Conservation (phyloP, 1,140 invertebrate genomes). For the Proales similis region DNA sequence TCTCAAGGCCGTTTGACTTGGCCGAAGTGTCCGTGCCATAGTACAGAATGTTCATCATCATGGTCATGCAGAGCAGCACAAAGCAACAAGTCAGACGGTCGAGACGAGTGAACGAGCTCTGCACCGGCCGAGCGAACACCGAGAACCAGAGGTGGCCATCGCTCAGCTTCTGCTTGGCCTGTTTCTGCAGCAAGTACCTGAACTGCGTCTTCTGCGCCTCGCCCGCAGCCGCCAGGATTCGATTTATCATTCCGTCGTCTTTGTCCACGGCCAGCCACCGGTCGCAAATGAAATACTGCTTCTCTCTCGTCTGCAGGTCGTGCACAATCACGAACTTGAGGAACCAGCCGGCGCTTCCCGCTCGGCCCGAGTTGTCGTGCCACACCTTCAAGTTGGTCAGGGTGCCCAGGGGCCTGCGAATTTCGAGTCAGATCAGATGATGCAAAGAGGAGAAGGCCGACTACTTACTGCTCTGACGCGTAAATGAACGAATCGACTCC, state of each 20-base stretch:
- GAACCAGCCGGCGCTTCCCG: conserved; percentile 57
- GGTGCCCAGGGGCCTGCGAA: too few species aligned
- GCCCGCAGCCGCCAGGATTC: conserved; percentile 42
- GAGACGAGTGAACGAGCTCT: conserved; percentile 15
- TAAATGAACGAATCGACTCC: conserved; percentile 56
- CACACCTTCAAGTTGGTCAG: conserved; percentile 56
- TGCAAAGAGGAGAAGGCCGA: too few species aligned
- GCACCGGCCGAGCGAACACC: not conserved
- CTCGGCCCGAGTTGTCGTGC: conserved; percentile 57
- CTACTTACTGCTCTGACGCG: conserved; percentile 54
- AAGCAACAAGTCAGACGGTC: conserved; percentile 33
- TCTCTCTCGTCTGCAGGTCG: conserved; percentile 57
- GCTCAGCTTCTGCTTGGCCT: conserved; percentile 26
- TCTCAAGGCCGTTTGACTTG: conserved; percentile 1
- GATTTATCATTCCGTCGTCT: conserved; percentile 52
- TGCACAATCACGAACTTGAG: conserved; percentile 55
- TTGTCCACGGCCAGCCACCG: conserved; percentile 53
- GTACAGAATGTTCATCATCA: conserved; percentile 22
- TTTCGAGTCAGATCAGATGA: too few species aligned
- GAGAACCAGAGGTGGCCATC: conserved; percentile 38
- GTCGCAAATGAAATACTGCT: conserved; percentile 56
- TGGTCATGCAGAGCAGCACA: conserved; percentile 28
- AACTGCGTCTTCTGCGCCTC: conserved; percentile 13
- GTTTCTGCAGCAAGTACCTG: conserved; percentile 7
- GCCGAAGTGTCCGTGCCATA: conserved; percentile 9